Evolutionary conservation across 2,113 vertebrate species (phyloP).

Genomic region (Trachemys scripta): DNA sequence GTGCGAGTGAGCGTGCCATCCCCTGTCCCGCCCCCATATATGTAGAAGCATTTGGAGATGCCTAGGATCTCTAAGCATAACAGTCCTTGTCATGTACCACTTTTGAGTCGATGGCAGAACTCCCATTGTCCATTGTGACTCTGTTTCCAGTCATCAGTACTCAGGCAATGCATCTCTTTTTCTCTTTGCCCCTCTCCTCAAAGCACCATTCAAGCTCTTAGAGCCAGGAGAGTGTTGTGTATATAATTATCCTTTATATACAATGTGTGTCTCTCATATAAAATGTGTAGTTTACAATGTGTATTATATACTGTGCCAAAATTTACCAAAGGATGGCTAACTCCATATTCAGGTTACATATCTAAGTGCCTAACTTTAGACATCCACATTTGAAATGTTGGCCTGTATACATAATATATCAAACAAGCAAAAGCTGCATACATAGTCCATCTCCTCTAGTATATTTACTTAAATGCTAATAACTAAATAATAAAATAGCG

Average conservation of each 20-base stretch:
- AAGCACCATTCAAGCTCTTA: background rate
- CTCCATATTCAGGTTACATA: background rate
- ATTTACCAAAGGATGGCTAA: background rate
- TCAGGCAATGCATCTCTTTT: background rate
- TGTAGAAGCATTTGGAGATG: fast-evolving
- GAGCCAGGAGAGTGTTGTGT: background rate
- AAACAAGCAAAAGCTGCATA: background rate
- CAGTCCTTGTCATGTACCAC: fast-evolving
- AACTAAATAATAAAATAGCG: background rate
- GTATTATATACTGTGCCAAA: background rate
- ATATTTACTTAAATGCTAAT: background rate
- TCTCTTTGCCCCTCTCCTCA: background rate
- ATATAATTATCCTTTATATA: background rate
- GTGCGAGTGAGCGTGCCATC: background rate
- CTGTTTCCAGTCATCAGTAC: background rate
- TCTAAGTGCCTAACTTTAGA: background rate
- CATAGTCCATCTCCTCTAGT: background rate
- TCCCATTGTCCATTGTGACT: background rate
- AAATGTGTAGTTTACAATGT: background rate
- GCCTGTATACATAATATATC: background rate
- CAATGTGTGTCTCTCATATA: background rate
- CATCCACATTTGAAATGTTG: background rate
- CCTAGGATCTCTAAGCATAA: fast-evolving
- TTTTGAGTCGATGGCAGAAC: background rate
- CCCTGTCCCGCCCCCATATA: fast-evolving